These are phyloP conservation scores for Altica lythri DNA, from an alignment of 2,888 invertebrate species.

Conservation along the genomic window DNA sequence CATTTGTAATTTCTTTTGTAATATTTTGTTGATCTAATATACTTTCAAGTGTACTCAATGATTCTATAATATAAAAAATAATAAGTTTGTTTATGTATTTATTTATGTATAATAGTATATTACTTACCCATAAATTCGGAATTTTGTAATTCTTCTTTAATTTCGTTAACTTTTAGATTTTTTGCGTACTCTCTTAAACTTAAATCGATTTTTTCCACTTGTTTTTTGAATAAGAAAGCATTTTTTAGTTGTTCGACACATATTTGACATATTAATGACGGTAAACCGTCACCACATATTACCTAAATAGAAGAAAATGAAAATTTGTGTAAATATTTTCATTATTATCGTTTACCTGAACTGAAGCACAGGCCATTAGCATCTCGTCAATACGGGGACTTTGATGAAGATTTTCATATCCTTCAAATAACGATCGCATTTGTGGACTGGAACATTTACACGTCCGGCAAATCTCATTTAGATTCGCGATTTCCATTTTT, in stretches of 20 bases:
- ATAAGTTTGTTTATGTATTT: neutral
- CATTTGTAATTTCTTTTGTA: slow-evolving; percentile 18
- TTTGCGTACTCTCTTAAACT: slow-evolving; percentile 50
- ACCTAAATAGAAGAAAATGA: slow-evolving; percentile 48
- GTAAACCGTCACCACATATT: slow-evolving; percentile 53
- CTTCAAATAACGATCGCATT: slow-evolving; percentile 53
- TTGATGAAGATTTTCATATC: slow-evolving; percentile 47
- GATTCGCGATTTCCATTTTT: slow-evolving; percentile 52
- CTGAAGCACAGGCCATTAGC: slow-evolving; percentile 58
- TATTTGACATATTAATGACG: slow-evolving; percentile 51
- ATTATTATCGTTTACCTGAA: slow-evolving; percentile 52
- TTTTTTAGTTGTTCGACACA: slow-evolving; percentile 52
- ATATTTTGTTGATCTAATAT: slow-evolving; percentile 33
- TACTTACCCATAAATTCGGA: slow-evolving; percentile 45
- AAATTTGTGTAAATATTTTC: slow-evolving; percentile 31
- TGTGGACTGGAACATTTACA: slow-evolving; percentile 52
- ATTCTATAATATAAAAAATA: slow-evolving; percentile 34
- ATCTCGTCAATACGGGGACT: slow-evolving; percentile 58
- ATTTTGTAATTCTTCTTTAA: slow-evolving; percentile 48
- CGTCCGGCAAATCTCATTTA: slow-evolving; percentile 54
- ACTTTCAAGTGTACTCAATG: slow-evolving; percentile 41
- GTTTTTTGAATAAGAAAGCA: slow-evolving; percentile 53
- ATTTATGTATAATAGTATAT: neutral
- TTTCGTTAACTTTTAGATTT: slow-evolving; percentile 45
- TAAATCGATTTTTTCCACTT: slow-evolving; percentile 51